Evolutionary conservation across 2,113 vertebrate genomes (phyloP).

Genomic region (Scomber scombrus): DNA sequence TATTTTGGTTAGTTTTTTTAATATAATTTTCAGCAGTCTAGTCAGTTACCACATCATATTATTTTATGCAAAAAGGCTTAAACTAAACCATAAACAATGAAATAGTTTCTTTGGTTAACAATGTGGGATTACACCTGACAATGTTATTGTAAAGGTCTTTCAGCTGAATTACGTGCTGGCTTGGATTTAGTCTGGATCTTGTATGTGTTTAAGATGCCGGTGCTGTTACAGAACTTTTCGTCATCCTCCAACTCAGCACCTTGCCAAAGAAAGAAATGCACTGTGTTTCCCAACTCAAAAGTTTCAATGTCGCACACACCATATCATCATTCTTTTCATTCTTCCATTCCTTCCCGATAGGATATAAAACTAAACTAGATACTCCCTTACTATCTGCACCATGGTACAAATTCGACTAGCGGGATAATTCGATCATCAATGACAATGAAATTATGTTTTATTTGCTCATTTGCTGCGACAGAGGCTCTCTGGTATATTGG

Average conservation of each 20-base stretch:
- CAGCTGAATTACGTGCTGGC: conserved; percentile 2
- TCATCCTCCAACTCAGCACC: conserved; percentile 59
- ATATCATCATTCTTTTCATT: conserved; percentile 25
- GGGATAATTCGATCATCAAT: conserved; percentile 66
- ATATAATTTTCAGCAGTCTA: not conserved
- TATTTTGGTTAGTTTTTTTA: too few species aligned
- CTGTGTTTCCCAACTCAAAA: conserved; percentile 13
- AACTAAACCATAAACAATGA: not conserved
- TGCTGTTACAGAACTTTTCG: conserved; percentile 59
- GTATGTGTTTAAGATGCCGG: conserved; percentile 37
- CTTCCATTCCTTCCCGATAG: conserved; percentile 17
- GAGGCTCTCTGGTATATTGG: conserved; percentile 60
- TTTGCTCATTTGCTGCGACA: conserved; percentile 70
- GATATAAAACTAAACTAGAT: conserved; percentile 20
- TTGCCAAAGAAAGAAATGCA: conserved; percentile 24
- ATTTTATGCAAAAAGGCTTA: not conserved
- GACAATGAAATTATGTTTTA: conserved; percentile 68
- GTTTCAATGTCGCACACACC: conserved; percentile 15
- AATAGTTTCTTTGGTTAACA: not conserved
- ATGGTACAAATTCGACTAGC: conserved; percentile 52
- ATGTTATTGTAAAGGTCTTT: not conserved
- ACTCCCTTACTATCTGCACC: conserved; percentile 30
- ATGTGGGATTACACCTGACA: conserved; percentile 7
- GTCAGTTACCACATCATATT: not conserved
- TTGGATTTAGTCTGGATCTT: conserved; percentile 28